Percentiles rank a stretch among this genome's conserved stretches.
These are phyloP conservation scores for Henricia sp. DNA, from an alignment of 53 echinoderm and acorn worm genomes.

Conservation along the genomic window DNA sequence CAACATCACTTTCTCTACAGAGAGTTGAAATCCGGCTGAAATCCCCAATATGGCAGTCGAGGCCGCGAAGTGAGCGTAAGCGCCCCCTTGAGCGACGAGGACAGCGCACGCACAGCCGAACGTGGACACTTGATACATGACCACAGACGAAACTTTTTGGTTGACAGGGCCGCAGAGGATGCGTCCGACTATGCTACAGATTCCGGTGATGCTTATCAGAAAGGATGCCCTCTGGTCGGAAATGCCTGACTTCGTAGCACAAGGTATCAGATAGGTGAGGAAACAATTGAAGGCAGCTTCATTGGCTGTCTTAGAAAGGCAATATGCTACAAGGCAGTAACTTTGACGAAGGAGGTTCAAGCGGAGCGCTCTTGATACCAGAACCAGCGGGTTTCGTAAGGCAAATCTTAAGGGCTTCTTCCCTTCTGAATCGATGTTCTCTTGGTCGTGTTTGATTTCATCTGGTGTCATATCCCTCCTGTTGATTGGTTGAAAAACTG, in stretches of 20 bases:
- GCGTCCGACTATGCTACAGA: constrained; percentile 1
- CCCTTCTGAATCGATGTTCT: neutral
- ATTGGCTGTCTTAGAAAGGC: neutral
- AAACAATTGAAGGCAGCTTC: neutral
- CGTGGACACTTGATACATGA: constrained; percentile 4
- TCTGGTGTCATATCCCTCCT: neutral
- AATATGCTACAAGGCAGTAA: neutral
- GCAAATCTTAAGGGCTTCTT: neutral
- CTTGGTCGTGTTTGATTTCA: neutral
- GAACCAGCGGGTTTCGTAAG: neutral
- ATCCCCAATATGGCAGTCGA: constrained; percentile 4
- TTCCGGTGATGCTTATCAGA: constrained; percentile 3
- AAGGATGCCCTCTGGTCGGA: constrained; percentile 11
- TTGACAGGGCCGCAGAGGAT: neutral
- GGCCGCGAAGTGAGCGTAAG: neutral
- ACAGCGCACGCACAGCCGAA: neutral
- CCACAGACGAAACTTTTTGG: neutral
- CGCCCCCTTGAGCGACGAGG: neutral
- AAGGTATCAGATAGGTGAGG: neutral
- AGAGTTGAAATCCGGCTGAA: neutral
- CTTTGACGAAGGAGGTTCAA: neutral
- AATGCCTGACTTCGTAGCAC: neutral
- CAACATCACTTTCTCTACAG: neutral
- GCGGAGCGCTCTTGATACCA: neutral
- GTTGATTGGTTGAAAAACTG: neutral